phyloP scores from a whole-genome alignment of 2,888 invertebrate genomes.

The Lordiphosa fenestrarum region DNA sequence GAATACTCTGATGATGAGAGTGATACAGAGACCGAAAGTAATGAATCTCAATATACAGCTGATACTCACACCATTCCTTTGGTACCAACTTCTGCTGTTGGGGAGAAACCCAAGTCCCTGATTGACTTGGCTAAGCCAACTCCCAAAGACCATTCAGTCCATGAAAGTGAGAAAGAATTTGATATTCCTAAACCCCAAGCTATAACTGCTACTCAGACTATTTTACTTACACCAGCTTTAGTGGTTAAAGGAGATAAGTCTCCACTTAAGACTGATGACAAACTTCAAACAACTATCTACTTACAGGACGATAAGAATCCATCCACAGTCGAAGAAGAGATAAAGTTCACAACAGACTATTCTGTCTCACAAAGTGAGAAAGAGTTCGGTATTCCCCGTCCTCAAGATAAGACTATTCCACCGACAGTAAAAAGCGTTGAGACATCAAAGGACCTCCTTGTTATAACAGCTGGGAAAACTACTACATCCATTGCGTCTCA shows the following conservation, averaged over 20 bases:
- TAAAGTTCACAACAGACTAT: slow-evolving; percentile 5
- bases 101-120: neutral
- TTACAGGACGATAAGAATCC: too few relatives aligned
- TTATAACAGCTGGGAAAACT: too few relatives aligned
- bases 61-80: too few relatives aligned
- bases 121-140: too few relatives aligned
- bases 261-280: slow-evolving; percentile 2
- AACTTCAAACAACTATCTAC: neutral
- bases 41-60: too few relatives aligned
- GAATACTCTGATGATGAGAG: slow-evolving; percentile 1
- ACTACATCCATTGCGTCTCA: too few relatives aligned
- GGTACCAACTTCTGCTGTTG: too few relatives aligned
- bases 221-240: neutral
- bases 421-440: too few relatives aligned
- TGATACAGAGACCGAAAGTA: neutral
- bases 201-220: neutral
- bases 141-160: neutral
- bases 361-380: slow-evolving; percentile 9
- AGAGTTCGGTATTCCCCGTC: neutral
- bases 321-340: too few relatives aligned
- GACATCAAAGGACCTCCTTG: neutral
- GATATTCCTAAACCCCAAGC: too few relatives aligned
- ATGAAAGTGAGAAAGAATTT: too few relatives aligned
- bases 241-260: slow-evolving; percentile 1
- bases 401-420: too few relatives aligned